Evolutionary conservation across 1,140 invertebrate species (phyloP).

Genomic region (Orussus abietinus): DNA sequence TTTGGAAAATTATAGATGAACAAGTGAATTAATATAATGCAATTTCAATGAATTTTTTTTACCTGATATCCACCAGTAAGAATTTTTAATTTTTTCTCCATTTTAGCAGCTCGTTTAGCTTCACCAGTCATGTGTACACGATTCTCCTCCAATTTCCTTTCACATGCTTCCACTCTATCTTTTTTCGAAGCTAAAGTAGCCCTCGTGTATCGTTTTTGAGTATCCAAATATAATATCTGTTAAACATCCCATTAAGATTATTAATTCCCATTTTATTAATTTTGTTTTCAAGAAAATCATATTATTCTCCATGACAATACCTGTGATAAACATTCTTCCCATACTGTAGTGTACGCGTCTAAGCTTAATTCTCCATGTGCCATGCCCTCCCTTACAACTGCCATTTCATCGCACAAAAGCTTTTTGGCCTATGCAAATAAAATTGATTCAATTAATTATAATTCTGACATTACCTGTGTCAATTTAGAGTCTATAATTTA

Average conservation of each 20-base stretch:
- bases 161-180: conserved; percentile 88
- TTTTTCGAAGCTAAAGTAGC: conserved; percentile 94
- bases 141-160: conserved; percentile 91
- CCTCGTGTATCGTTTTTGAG: conserved; percentile 86
- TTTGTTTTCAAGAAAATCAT: conserved; percentile 2
- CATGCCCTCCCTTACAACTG: conserved; percentile 89
- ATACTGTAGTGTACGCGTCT: conserved; percentile 91
- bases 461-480: neutral
- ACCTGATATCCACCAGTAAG: conserved; percentile 88
- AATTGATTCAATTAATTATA: conserved; percentile 15
- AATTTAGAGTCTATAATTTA: conserved; percentile 11
- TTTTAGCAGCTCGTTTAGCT: conserved; percentile 93
- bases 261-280: conserved; percentile 13
- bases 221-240: conserved; percentile 81
- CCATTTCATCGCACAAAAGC: conserved; percentile 79
- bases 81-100: conserved; percentile 96
- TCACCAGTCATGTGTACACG: conserved; percentile 90
- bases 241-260: conserved; percentile 19
- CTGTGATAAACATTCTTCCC: conserved; percentile 91
- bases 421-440: conserved; percentile 56
- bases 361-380: conserved; percentile 87
- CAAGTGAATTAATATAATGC: conserved; percentile 7
- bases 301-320: conserved; percentile 40
- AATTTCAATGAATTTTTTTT: conserved; percentile 18
- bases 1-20: conserved; percentile 8